These are phyloP conservation scores for Origma solitaria DNA, from an alignment of 2,113 vertebrate species.

Conservation along the genomic window DNA sequence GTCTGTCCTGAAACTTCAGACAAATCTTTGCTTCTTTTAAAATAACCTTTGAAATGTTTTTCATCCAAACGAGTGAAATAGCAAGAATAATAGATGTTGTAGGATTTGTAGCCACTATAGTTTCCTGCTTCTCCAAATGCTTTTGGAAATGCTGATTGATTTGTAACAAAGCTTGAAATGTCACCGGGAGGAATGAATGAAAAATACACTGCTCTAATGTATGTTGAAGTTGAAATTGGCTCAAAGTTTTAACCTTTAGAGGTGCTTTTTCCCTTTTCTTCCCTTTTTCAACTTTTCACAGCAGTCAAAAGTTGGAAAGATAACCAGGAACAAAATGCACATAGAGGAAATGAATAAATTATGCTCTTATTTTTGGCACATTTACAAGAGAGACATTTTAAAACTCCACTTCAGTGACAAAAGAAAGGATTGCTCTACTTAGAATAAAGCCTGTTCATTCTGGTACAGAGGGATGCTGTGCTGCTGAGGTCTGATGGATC, in stretches of 20 bases:
- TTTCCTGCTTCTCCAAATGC: conserved; percentile 16
- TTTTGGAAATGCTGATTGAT: conserved; percentile 55
- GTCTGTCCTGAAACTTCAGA: background rate
- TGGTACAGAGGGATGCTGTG: background rate
- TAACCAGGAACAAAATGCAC: background rate
- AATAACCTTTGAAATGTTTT: conserved; percentile 24
- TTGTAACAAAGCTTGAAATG: conserved; percentile 53
- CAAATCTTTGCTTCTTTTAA: background rate
- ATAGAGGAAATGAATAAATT: background rate
- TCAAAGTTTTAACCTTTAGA: conserved; percentile 50
- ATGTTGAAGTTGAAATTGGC: background rate
- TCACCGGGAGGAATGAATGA: conserved; percentile 33
- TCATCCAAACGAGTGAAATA: background rate
- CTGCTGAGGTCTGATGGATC: background rate
- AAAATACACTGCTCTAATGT: background rate
- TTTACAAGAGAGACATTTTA: background rate
- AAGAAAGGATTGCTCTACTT: background rate
- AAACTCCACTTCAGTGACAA: background rate
- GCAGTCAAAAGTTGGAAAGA: background rate
- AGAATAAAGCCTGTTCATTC: background rate
- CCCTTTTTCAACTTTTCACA: background rate
- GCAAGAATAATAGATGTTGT: background rate
- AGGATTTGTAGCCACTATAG: background rate
- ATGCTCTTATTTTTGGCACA: background rate
- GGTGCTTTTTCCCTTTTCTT: background rate